Conservation (phyloP, 1,140 invertebrate species). For the Musca domestica region DNA sequence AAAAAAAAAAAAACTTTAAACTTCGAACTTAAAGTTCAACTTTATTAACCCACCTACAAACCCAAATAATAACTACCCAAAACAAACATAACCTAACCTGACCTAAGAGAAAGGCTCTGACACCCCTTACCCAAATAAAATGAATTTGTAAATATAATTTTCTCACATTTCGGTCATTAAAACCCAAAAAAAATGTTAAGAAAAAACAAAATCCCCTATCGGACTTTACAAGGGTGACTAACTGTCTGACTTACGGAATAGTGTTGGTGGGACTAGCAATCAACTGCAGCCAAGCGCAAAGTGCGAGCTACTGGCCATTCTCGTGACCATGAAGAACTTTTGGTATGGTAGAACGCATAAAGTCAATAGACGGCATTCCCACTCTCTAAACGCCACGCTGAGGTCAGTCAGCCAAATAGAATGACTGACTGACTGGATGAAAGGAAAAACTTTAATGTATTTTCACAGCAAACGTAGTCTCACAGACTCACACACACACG, state of each 20-base stretch:
- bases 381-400: neutral
- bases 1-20: too few species aligned
- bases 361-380: too few species aligned
- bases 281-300: neutral
- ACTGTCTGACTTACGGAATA: neutral
- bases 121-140: neutral
- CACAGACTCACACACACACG: neutral
- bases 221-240: constrained; percentile 23
- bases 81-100: neutral
- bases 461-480: neutral
- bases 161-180: constrained; percentile 21
- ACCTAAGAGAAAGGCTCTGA: neutral
- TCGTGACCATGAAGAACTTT: constrained; percentile 1
- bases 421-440: neutral
- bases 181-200: too few species aligned
- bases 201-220: too few species aligned
- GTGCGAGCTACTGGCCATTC: neutral
- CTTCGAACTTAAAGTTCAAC: too few species aligned
- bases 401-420: neutral
- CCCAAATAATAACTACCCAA: too few species aligned
- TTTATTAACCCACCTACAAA: too few species aligned
- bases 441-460: neutral
- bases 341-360: neutral
- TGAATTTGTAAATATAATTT: constrained; percentile 22
- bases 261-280: neutral